These are phyloP conservation scores for Drosophila busckii DNA, from an alignment of 1,140 invertebrate species.

Conservation along the genomic window DNA sequence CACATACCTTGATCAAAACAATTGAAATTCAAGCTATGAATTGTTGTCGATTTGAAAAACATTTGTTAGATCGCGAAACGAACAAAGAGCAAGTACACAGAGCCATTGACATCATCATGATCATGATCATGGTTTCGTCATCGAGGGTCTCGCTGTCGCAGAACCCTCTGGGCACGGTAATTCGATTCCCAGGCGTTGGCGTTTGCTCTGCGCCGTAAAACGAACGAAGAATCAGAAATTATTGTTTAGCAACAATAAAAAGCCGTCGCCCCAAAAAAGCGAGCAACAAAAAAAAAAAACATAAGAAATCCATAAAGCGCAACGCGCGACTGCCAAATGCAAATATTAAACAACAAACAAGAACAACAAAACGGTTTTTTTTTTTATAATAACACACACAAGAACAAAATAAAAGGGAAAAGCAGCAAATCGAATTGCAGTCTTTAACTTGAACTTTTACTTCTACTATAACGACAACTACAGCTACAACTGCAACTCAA, in stretches of 20 bases:
- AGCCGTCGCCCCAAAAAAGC: conserved; percentile 46
- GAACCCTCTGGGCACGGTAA: conserved; percentile 31
- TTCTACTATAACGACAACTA: background rate
- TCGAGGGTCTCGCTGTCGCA: conserved; percentile 30
- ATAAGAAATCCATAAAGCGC: conserved; percentile 45
- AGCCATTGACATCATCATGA: conserved; percentile 43
- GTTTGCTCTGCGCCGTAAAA: conserved; percentile 51
- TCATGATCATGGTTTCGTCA: conserved; percentile 15
- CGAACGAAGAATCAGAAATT: conserved; percentile 67
- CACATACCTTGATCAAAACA: conserved; percentile 20
- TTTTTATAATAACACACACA: conserved; percentile 71
- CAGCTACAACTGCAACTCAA: conserved; percentile 3
- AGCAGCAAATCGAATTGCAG: conserved; percentile 73
- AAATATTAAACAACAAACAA: conserved; percentile 48
- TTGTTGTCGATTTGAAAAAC: conserved; percentile 54
- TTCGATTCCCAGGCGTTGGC: conserved; percentile 52
- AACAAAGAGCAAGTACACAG: conserved; percentile 36
- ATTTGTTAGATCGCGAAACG: conserved; percentile 36
- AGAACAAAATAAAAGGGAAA: conserved; percentile 70
- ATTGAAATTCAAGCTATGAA: conserved; percentile 65
- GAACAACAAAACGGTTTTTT: conserved; percentile 50
- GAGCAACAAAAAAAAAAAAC: background rate
- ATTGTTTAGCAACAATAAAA: conserved; percentile 73
- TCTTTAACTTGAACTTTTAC: background rate
- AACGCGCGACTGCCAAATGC: conserved; percentile 71